phyloP scores from a whole-genome alignment of 2,888 invertebrate genomes.

The Opisthograptis luteolata region DNA sequence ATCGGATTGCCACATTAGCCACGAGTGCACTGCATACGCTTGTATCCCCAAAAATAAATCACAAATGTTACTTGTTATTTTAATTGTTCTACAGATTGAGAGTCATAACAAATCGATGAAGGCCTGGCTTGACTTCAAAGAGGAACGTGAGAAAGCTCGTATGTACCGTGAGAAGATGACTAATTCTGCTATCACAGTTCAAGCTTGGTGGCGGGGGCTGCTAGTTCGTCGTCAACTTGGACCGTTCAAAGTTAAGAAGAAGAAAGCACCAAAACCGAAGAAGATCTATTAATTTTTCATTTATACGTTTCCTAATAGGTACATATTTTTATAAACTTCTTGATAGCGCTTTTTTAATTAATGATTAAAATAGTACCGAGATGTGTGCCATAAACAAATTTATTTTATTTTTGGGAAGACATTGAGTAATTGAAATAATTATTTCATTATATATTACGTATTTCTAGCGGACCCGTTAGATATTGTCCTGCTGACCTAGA shows the following conservation, averaged over 20 bases:
- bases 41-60: too few relatives aligned
- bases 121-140: constrained; percentile 67
- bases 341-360: too few relatives aligned
- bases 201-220: constrained; percentile 78
- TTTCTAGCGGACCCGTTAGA: too few relatives aligned
- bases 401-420: too few relatives aligned
- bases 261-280: constrained; percentile 7
- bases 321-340: too few relatives aligned
- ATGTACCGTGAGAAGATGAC: constrained; percentile 62
- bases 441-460: too few relatives aligned
- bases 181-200: constrained; percentile 63
- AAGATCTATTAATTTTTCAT: neutral
- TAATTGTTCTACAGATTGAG: constrained; percentile 49
- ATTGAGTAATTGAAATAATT: too few relatives aligned
- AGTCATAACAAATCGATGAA: constrained; percentile 57
- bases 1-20: too few relatives aligned
- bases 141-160: constrained; percentile 58
- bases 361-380: too few relatives aligned
- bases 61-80: neutral
- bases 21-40: too few relatives aligned
- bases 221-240: constrained; percentile 70
- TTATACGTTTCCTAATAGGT: neutral
- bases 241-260: constrained; percentile 51
- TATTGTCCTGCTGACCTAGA: too few relatives aligned
- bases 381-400: too few relatives aligned